Evolutionary conservation across 2,797 vertebrate genomes (phyloP), one percentile per base, ranked within the genome.

Genomic region (Platyrinchus mystaceus): DNA sequence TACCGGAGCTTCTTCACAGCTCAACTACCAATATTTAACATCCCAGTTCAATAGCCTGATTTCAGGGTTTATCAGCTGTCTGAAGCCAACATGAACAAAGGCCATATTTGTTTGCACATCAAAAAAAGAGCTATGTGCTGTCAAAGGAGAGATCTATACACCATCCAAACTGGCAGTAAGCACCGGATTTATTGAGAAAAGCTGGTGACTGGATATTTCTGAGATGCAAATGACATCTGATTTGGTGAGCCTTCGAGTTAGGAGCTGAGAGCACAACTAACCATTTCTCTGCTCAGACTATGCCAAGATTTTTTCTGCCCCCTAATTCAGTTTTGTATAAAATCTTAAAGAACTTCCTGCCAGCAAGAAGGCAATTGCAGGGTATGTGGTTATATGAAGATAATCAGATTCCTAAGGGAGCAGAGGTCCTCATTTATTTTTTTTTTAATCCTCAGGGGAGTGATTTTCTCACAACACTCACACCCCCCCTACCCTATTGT

Each of bases 401-500:
- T 96, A 96, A 97, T 96, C 87, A 93, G 69, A 92, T 67, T 94
- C 95, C 95, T 84, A 37, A 66, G 62, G 81, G 89, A 97, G 58
- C 64, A 96, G 90, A 96, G 67, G 90, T 96, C 82, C 75, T 95
- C 14, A 6, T 95, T 94, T 89, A 5, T 59, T 66, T 63, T 41
- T 67, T 90, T 95, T 86, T 37, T 19, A 94, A 88, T 96, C 95
- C 95, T 96, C 75, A 88, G 53, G 62, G 80, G 93, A 47, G 86
- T 77, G 79, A 97, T 97, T 97, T 97, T 96, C 91, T 96, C 78
- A 67, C 70, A 90, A 97, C 93, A 95, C 81, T 82, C 81, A 90
- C 83, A 53, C n/a, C 39, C 34, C 41, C 63, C 12, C 52, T 14
- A 83, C 46, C 67, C 80, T 73, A 90, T 86, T 91, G 83, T 96